These are phyloP conservation scores for Drosophila maculinotata DNA, from an alignment of 2,888 invertebrate species.

Conservation along the genomic window DNA sequence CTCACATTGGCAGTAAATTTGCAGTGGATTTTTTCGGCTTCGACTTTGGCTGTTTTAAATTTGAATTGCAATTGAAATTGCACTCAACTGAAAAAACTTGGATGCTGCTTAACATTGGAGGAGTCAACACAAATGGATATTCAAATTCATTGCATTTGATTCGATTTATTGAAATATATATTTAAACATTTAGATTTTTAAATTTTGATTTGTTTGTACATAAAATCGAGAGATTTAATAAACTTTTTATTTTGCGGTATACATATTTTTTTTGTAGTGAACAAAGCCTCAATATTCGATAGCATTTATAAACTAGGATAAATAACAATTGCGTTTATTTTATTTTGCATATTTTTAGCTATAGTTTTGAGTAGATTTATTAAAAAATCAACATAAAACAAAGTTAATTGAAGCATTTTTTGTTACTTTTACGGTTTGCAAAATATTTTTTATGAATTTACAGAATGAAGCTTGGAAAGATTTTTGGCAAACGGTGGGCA, in stretches of 20 bases:
- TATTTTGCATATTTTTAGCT: constrained; percentile 13
- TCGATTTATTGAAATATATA: constrained; percentile 50
- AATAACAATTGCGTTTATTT: constrained; percentile 42
- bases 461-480: constrained; percentile 11
- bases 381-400: neutral
- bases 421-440: neutral
- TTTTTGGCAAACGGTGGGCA: constrained; percentile 44
- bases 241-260: constrained; percentile 32
- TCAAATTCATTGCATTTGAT: constrained; percentile 40
- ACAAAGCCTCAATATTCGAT: constrained; percentile 51
- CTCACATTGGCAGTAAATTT: constrained; percentile 16
- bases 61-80: constrained; percentile 46
- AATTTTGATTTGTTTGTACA: constrained; percentile 70
- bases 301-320: constrained; percentile 34
- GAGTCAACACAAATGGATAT: constrained; percentile 1
- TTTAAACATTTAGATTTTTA: constrained; percentile 37
- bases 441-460: constrained; percentile 29
- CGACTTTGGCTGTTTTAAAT: constrained; percentile 18
- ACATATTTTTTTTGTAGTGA: constrained; percentile 34
- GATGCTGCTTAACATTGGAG: neutral
- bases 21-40: constrained; percentile 10
- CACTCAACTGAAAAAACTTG: constrained; percentile 32
- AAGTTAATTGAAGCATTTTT: neutral
- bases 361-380: constrained; percentile 9
- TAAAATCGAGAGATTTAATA: constrained; percentile 38